Percentiles rank a stretch among this genome's conserved stretches.
phyloP scores from a whole-genome alignment of 2,797 vertebrate species.

The Argya squamiceps region DNA sequence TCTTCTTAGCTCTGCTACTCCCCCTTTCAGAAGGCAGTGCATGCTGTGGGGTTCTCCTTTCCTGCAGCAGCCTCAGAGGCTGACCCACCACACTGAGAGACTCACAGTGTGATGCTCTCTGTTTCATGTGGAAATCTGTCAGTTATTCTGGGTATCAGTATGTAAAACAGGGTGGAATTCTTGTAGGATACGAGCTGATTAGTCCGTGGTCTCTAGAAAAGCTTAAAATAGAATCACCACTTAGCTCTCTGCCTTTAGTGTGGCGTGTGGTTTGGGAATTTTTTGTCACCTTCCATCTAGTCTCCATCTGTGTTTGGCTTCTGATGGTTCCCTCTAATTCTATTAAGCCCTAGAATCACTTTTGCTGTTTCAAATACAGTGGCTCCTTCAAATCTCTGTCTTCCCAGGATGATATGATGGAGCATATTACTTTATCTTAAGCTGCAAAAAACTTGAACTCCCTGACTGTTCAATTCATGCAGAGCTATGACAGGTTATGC shows the following conservation, averaged over 20 bases:
- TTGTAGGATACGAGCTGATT: not conserved
- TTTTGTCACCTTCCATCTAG: constrained; percentile 12
- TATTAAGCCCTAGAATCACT: constrained; percentile 16
- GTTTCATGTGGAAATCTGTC: not conserved
- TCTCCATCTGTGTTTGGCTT: not conserved
- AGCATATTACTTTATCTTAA: constrained; percentile 69
- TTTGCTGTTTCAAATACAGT: constrained; percentile 29
- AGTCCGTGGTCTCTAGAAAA: not conserved
- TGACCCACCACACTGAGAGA: not conserved
- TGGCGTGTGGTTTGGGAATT: not conserved
- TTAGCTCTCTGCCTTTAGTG: not conserved
- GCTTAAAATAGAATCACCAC: not conserved
- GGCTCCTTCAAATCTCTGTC: constrained; percentile 34
- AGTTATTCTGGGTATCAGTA: not conserved
- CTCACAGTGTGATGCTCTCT: not conserved
- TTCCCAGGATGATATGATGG: constrained; percentile 49
- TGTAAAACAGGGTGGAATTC: not conserved
- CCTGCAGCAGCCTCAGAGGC: not conserved
- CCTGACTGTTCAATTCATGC: constrained; percentile 64
- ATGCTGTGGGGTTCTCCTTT: not conserved
- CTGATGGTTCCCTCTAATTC: constrained; percentile 11
- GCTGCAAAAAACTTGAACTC: constrained; percentile 66
- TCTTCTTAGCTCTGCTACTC: not conserved
- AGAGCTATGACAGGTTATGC: constrained; percentile 69
- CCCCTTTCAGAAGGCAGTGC: not conserved